phyloP scores from a whole-genome alignment of 2,113 vertebrate species.

The Camelus bactrianus region DNA sequence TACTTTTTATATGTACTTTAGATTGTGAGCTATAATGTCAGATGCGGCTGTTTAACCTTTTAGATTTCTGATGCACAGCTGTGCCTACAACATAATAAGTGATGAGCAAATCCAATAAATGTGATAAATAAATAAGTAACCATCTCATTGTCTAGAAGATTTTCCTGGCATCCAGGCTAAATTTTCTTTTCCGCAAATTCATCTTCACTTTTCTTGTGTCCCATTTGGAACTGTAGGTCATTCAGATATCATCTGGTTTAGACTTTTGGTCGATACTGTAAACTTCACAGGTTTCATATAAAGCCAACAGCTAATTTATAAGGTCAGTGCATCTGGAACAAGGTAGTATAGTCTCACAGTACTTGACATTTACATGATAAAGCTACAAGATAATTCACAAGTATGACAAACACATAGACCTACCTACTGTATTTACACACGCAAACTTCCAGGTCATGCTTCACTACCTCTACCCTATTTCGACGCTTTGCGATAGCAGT shows the following conservation, averaged over 20 bases:
- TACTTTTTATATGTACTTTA: neutral
- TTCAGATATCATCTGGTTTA: neutral
- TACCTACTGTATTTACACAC: neutral
- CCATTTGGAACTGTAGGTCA: neutral
- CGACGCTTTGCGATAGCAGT: neutral
- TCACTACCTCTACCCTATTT: neutral
- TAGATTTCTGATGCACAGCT: neutral
- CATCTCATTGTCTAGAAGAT: neutral
- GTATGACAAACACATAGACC: neutral
- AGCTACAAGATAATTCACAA: neutral
- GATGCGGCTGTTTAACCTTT: neutral
- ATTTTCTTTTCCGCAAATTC: conserved; percentile 32
- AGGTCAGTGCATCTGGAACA: neutral
- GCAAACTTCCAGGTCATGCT: neutral
- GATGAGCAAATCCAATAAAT: neutral
- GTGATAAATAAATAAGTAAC: neutral
- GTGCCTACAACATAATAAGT: neutral
- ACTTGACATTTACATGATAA: neutral
- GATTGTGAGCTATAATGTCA: neutral
- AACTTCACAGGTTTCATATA: neutral
- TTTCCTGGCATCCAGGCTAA: neutral
- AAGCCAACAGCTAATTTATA: neutral
- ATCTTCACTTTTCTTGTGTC: neutral
- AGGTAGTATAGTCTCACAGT: neutral
- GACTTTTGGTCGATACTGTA: neutral